These are phyloP conservation scores for Xiphophorus maculatus DNA, from an alignment of 2,113 vertebrate genomes.

Conservation along the genomic window DNA sequence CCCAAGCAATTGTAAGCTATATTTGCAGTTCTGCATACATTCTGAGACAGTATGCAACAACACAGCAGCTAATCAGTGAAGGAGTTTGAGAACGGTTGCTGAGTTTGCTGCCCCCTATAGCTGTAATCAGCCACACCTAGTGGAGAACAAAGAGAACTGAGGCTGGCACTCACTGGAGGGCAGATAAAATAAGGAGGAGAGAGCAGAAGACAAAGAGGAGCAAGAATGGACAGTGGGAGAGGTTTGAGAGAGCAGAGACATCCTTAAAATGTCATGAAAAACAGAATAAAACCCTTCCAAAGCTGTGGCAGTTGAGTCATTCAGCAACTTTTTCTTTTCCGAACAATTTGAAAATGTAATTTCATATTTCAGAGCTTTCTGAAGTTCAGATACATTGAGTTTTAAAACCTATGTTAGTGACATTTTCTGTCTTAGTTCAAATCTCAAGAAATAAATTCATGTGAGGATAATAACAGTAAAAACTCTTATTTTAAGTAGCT, in stretches of 20 bases:
- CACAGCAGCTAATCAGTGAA: constrained; percentile 51
- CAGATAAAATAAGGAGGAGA: constrained; percentile 30
- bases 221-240: constrained; percentile 38
- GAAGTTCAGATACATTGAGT: no score
- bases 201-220: constrained; percentile 35
- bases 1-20: constrained; percentile 1
- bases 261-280: not conserved
- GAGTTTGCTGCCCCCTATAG: constrained; percentile 48
- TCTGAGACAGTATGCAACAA: constrained; percentile 37
- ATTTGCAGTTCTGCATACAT: not conserved
- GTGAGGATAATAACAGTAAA: not conserved
- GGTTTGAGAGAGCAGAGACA: constrained; percentile 7
- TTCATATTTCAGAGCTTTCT: not conserved
- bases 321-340: not conserved
- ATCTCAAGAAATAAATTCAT: not conserved
- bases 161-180: constrained; percentile 54
- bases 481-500: not conserved
- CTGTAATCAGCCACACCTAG: constrained; percentile 63
- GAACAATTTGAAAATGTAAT: not conserved
- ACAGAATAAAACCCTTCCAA: not conserved
- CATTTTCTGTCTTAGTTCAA: not conserved
- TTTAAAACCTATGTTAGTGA: not conserved
- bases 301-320: not conserved
- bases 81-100: constrained; percentile 30
- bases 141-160: constrained; percentile 65